Conservation (phyloP, 2,113 vertebrate genomes). For the Pelusios castaneus region DNA sequence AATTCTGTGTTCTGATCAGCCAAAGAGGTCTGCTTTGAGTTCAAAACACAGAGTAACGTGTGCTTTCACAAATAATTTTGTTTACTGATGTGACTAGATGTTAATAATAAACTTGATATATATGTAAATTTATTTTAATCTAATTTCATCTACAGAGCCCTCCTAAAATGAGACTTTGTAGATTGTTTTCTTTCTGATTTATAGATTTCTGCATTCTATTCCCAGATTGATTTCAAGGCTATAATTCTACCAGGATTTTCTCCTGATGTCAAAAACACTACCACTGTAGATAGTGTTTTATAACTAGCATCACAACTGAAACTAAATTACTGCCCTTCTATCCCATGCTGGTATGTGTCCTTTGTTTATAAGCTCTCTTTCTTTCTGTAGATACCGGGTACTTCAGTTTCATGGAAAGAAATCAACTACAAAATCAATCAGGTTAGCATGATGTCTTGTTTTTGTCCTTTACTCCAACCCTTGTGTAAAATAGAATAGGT, state of each 20-base stretch:
- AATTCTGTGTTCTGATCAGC: conserved; percentile 78
- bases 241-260: conserved; percentile 77
- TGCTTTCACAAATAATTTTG: conserved; percentile 76
- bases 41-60: conserved; percentile 56
- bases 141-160: conserved; percentile 77
- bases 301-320: conserved; percentile 54
- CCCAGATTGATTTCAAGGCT: conserved; percentile 74
- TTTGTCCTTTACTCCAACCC: conserved; percentile 38
- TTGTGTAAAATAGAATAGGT: not conserved
- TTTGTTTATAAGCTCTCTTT: conserved; percentile 44
- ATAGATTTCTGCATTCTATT: conserved; percentile 71
- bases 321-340: conserved; percentile 64
- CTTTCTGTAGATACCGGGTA: not conserved
- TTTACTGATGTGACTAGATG: conserved; percentile 78
- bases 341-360: conserved; percentile 51
- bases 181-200: conserved; percentile 76
- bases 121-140: conserved; percentile 86
- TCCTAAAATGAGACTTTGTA: conserved; percentile 73
- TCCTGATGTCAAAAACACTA: conserved; percentile 69
- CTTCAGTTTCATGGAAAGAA: conserved; percentile 34
- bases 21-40: conserved; percentile 71
- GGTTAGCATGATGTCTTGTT: not conserved
- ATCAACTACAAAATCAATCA: conserved; percentile 62
- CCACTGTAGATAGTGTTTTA: conserved; percentile 65
- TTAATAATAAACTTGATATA: conserved; percentile 85